Conservation (phyloP, 37 sponge, comb jelly and placozoan genomes). For the Hormiphora californensis region DNA sequence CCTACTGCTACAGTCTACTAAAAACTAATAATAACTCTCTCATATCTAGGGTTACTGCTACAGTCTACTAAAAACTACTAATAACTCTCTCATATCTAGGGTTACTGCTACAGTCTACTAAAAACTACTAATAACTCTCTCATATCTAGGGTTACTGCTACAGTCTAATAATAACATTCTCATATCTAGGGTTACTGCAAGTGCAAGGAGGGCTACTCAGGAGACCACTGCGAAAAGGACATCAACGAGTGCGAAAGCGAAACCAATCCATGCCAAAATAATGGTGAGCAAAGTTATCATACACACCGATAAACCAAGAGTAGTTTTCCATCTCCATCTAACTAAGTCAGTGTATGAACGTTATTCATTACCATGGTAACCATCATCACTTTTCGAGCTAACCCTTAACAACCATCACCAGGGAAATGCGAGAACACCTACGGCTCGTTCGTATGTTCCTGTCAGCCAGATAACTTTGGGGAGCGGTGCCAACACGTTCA, state of each 20-base stretch:
- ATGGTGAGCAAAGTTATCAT: too few species aligned
- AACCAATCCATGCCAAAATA: constrained; percentile 18
- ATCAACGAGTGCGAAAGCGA: not conserved
- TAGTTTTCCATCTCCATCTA: too few species aligned
- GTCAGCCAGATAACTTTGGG: not conserved
- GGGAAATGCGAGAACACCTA: constrained; percentile 2
- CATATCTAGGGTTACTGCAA: constrained; percentile 13
- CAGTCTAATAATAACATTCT: not conserved
- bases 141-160: not conserved
- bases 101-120: not conserved
- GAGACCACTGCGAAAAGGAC: not conserved
- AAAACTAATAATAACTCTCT: too few species aligned
- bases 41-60: too few species aligned
- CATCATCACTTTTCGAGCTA: not conserved
- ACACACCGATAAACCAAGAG: too few species aligned
- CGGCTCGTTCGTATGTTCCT: constrained; percentile 11
- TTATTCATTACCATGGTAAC: not conserved
- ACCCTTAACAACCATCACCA: not conserved
- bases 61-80: too few species aligned
- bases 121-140: too few species aligned
- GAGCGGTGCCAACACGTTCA: not conserved
- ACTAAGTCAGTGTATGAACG: too few species aligned
- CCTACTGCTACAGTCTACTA: too few species aligned
- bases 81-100: too few species aligned
- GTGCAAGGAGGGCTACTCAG: not conserved